Evolutionary conservation across 2,113 vertebrate genomes (phyloP).

Genomic region (Bombycilla garrulus): DNA sequence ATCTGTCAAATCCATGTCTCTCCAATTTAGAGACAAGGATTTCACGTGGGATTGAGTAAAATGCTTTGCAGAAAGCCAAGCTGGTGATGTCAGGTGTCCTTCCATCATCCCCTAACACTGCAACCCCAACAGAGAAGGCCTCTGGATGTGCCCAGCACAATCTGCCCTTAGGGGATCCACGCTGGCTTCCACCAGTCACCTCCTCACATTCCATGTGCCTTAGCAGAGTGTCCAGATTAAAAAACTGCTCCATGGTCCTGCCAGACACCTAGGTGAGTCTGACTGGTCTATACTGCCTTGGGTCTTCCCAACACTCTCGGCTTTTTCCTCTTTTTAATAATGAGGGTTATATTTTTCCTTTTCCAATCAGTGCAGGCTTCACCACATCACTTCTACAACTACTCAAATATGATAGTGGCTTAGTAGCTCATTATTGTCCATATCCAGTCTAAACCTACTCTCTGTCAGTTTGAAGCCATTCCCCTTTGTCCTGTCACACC

Average conservation of each 20-base stretch:
- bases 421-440: not conserved
- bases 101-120: too few relatives aligned
- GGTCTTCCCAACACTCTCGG: not conserved
- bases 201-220: too few relatives aligned
- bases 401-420: not conserved
- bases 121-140: not conserved
- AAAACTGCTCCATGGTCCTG: not conserved
- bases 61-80: not conserved
- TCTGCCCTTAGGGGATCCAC: not conserved
- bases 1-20: not conserved
- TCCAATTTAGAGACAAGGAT: not conserved
- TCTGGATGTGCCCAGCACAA: not conserved
- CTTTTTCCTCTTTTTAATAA: not conserved
- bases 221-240: not conserved
- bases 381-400: not conserved
- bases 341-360: not conserved
- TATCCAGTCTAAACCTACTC: not conserved
- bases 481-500: too few relatives aligned
- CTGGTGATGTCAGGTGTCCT: not conserved
- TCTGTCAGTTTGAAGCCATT: not conserved
- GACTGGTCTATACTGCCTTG: not conserved
- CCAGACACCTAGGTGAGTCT: not conserved
- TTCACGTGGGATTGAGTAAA: not conserved
- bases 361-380: not conserved
- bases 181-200: not conserved